phyloP scores from a whole-genome alignment of 2,888 invertebrate genomes.

The Patella ulyssiponensis region DNA sequence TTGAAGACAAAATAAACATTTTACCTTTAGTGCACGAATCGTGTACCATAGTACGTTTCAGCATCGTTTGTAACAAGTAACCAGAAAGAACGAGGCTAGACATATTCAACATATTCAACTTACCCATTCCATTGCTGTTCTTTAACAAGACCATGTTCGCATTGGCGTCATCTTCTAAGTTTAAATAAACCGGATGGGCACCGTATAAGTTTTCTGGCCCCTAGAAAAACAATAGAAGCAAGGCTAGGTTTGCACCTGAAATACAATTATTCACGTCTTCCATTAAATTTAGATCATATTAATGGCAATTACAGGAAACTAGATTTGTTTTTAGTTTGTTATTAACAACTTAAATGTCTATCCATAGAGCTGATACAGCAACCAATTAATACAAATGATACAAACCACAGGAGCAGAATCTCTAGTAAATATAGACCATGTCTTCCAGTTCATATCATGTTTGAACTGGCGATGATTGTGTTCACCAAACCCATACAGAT shows the following conservation, averaged over 20 bases:
- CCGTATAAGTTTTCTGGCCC: conserved; percentile 80
- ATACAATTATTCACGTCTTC: too few species aligned
- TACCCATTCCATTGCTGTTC: conserved; percentile 76
- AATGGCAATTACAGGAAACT: too few species aligned
- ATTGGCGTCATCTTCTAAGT: conserved; percentile 78
- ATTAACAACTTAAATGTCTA: too few species aligned
- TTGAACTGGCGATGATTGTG: conserved; percentile 57
- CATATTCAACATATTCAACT: conserved; percentile 17
- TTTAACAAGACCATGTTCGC: conserved; percentile 82
- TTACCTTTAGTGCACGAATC: too few species aligned
- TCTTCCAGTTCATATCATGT: conserved; percentile 62
- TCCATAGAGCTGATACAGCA: too few species aligned
- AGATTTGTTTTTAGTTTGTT: too few species aligned
- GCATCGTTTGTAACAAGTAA: too few species aligned
- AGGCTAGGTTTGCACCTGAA: too few species aligned
- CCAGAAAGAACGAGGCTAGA: too few species aligned
- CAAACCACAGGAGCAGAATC: conserved; percentile 58
- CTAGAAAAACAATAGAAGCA: not conserved
- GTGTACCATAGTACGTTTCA: too few species aligned
- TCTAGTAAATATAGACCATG: conserved; percentile 64
- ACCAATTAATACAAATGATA: not conserved
- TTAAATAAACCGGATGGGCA: conserved; percentile 86
- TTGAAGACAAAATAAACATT: too few species aligned
- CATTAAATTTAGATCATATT: too few species aligned
- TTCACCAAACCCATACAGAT: conserved; percentile 66